phyloP scores from a whole-genome alignment of 37 sponge, comb jelly and placozoan genomes.

The Halisarca cf. caerulea region DNA sequence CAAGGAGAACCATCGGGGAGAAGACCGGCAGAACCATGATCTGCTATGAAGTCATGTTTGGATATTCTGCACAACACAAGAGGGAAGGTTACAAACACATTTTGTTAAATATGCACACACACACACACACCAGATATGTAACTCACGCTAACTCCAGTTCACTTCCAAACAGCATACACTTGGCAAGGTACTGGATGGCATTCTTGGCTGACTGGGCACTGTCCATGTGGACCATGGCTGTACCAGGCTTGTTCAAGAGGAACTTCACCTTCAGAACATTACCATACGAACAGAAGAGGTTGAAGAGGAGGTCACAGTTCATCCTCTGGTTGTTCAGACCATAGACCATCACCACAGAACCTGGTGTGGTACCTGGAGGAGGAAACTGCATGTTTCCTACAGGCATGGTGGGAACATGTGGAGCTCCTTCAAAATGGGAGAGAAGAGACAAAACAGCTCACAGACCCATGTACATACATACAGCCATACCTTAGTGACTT shows the following conservation, averaged over 20 bases:
- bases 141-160: slow-evolving; percentile 80
- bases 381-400: neutral
- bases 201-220: slow-evolving; percentile 68
- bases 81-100: neutral
- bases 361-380: slow-evolving; percentile 33
- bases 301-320: slow-evolving; percentile 87
- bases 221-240: slow-evolving; percentile 95
- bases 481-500: neutral
- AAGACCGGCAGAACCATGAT: slow-evolving; percentile 73
- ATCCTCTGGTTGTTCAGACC: slow-evolving; percentile 60
- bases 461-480: neutral
- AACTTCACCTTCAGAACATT: slow-evolving; percentile 90
- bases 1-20: slow-evolving; percentile 75
- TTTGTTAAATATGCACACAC: too few relatives aligned
- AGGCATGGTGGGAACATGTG: slow-evolving; percentile 1
- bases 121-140: too few relatives aligned
- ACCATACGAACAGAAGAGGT: slow-evolving; percentile 91
- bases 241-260: slow-evolving; percentile 83
- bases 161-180: slow-evolving; percentile 67
- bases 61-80: slow-evolving; percentile 59
- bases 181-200: slow-evolving; percentile 85
- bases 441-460: neutral
- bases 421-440: neutral
- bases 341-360: slow-evolving; percentile 90
- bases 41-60: slow-evolving; percentile 86